A percentile compares a stretch with the other conserved stretches of the same genome.
phyloP scores from a whole-genome alignment of 30 jellyfish, hydroid and myxozoan species.

The Aurelia sp. region DNA sequence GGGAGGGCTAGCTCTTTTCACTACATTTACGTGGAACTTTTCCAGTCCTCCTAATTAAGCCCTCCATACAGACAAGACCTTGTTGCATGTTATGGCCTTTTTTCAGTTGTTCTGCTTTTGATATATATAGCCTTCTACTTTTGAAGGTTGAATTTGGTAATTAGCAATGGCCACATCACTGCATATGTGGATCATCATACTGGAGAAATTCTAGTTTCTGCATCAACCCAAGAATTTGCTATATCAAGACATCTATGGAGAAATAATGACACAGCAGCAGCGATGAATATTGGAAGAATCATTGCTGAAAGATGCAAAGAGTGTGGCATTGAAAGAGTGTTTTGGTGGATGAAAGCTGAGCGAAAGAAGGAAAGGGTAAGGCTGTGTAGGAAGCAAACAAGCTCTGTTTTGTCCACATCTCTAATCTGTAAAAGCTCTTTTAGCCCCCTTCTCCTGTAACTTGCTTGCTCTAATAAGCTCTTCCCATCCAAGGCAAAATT shows the following conservation, averaged over 20 bases:
- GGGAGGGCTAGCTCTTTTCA: no score
- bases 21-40: no score
- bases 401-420: no score
- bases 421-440: no score
- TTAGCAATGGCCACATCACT: slow-evolving; percentile 78
- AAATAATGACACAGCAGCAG: slow-evolving; percentile 87
- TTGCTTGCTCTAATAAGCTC: no score
- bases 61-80: no score
- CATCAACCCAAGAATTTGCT: slow-evolving; percentile 85
- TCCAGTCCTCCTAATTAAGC: no score
- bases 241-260: slow-evolving; percentile 82
- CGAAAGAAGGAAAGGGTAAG: slow-evolving; percentile 63
- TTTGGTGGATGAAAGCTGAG: slow-evolving; percentile 72
- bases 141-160: slow-evolving; percentile 68
- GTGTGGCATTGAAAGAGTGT: slow-evolving; percentile 82
- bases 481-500: no score
- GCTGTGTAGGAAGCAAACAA: no score
- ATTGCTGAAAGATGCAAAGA: slow-evolving; percentile 82
- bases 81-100: no score
- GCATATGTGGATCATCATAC: slow-evolving; percentile 83
- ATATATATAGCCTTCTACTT: not conserved
- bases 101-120: no score
- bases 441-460: no score
- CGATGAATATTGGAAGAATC: slow-evolving; percentile 79
- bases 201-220: slow-evolving; percentile 84